Percentiles rank a stretch among this genome's conserved stretches.
Evolutionary conservation across 2,888 invertebrate genomes (phyloP).

Genomic region (Lithophane semibrunnea): DNA sequence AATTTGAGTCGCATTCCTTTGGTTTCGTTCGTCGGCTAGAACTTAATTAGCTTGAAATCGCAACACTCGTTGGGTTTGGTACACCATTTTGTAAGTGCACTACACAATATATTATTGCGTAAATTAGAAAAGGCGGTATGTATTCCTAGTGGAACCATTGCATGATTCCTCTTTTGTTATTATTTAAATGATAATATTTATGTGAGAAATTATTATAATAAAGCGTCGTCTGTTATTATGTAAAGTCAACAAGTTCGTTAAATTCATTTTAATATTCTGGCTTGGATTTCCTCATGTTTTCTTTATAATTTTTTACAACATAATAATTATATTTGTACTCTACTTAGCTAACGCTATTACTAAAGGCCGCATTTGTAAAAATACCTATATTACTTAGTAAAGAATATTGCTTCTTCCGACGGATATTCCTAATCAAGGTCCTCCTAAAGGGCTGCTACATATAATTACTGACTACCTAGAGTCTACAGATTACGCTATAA

Average conservation of each 20-base stretch:
- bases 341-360: neutral
- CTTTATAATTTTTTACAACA: neutral
- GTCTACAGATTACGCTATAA: neutral
- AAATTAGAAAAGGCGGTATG: slow-evolving; percentile 5
- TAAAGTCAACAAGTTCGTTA: neutral
- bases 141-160: slow-evolving; percentile 15
- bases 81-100: slow-evolving; percentile 50
- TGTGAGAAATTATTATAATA: neutral
- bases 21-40: slow-evolving; percentile 35
- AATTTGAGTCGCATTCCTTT: slow-evolving; percentile 55
- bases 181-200: neutral
- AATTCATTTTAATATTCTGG: neutral
- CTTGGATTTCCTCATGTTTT: neutral
- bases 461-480: neutral
- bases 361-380: neutral
- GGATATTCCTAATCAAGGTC: slow-evolving; percentile 13
- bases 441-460: slow-evolving; percentile 16
- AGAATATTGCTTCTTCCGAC: neutral
- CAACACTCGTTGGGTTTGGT: slow-evolving; percentile 42
- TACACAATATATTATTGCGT: slow-evolving; percentile 55
- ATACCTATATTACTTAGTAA: neutral
- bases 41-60: slow-evolving; percentile 53
- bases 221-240: neutral
- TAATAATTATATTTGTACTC: neutral
- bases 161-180: slow-evolving; percentile 4